Evolutionary conservation across 1,140 invertebrate species (phyloP), one percentile per base, ranked within the genome.

Genomic region (Achroia grisella): DNA sequence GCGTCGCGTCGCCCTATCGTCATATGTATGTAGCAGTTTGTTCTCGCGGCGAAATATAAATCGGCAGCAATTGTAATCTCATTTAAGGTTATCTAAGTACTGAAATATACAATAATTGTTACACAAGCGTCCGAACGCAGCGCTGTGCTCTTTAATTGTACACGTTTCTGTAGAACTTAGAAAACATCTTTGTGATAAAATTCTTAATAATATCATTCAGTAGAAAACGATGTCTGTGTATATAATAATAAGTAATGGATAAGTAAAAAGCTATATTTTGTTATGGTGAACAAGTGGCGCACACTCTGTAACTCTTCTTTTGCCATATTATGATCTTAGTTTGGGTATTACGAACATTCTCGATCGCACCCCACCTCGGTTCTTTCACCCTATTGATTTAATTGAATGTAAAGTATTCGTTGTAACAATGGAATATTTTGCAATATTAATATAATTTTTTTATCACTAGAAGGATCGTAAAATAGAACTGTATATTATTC

Each of bases 191-290:
- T 84, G 80, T 80, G 75, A 84, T 81, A 78, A 71, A 64, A 57
- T 55, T 71, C 52, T 69, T 72, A 44, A 69, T 70, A 71, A 77
- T 73, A 72, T 76, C 70, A 76, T 73, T 62, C 67, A 66, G 71
- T 83, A 79, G 76, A 56, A 39, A 62, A 48, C 48, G 44, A 52
- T 62, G 59, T 74, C 51, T 64, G 40, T 80, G 68, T 80, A 78
- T 63, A 78, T 79, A 77, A 66, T 57, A 52, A 52, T 70, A 67
- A 60, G 60, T 71, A 62, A 52, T 58, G 46, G 40, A 53, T 79
- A 84, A 81, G 73, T 69, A 69, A 78, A 23, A 80, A 70, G 64
- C 71, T 84, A 78, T 84, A 78, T 84, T 84, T 78, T 78, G 77
- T 79, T 79, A 74, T 64, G 67, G 62, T 71, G 62, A 62, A 65